Percentiles rank a stretch among this genome's conserved stretches.
phyloP scores from a whole-genome alignment of 2,797 vertebrate genomes.

The Hemibagrus guttatus region DNA sequence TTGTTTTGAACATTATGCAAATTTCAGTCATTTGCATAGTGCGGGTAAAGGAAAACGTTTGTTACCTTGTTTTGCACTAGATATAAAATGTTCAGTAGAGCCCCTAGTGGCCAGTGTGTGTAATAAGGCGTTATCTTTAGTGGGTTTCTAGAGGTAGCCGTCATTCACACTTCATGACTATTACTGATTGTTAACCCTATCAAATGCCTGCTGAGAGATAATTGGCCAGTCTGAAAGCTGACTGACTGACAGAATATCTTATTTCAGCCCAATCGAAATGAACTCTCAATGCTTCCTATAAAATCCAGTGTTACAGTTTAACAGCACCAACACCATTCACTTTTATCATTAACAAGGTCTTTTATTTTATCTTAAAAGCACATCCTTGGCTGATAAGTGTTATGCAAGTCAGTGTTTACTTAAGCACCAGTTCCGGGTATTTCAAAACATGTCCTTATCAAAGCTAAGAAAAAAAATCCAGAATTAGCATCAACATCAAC shows the following conservation, averaged over 20 bases:
- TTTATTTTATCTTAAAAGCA: constrained; percentile 48
- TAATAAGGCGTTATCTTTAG: neutral
- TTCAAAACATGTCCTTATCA: neutral
- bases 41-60: too few relatives aligned
- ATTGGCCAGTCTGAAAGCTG: neutral
- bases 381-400: constrained; percentile 57
- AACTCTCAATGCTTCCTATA: too few relatives aligned
- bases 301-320: neutral
- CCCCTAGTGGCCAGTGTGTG: neutral
- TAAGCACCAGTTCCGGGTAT: constrained; percentile 50
- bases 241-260: neutral
- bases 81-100: neutral
- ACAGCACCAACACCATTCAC: neutral
- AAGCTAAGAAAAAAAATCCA: neutral
- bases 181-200: neutral
- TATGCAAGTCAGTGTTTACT: constrained; percentile 57
- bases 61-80: neutral
- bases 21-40: too few relatives aligned
- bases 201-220: neutral
- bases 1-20: neutral
- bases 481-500: neutral
- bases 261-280: neutral
- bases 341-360: neutral
- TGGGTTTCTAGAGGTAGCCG: neutral
- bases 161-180: neutral